Evolutionary conservation across 2,888 invertebrate species (phyloP).

Genomic region (Acanthococcus lagerstroemiae): DNA sequence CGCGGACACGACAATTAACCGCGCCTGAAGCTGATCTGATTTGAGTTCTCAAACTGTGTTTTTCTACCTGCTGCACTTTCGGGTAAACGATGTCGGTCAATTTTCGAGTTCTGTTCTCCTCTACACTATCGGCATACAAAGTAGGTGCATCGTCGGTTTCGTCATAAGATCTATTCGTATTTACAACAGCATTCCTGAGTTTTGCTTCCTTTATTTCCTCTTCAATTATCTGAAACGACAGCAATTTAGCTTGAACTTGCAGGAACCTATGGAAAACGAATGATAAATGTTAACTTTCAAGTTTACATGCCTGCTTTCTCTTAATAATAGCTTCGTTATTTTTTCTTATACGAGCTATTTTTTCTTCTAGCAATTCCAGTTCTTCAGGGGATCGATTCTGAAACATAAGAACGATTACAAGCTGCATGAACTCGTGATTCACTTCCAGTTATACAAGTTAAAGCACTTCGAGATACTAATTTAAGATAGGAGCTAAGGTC

Average conservation of each 20-base stretch:
- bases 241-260: no score
- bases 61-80: no score
- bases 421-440: no score
- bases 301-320: not conserved
- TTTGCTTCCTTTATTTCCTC: conserved; percentile 11
- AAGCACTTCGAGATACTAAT: no score
- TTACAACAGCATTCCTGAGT: conserved; percentile 4
- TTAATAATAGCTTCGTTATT: conserved; percentile 7
- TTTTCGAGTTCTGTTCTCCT: no score
- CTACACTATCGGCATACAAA: conserved; percentile 6
- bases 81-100: not conserved
- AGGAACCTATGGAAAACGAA: not conserved
- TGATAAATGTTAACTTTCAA: not conserved
- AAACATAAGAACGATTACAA: not conserved
- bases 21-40: no score
- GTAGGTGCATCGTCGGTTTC: not conserved
- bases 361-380: not conserved
- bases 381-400: not conserved
- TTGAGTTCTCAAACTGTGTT: no score
- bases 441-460: no score
- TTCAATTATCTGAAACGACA: conserved; percentile 1
- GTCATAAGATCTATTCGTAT: not conserved
- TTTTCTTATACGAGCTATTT: conserved; percentile 17
- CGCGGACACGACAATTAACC: no score
- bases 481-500: no score